A percentile compares a stretch with the other conserved stretches of the same genome.
These are phyloP conservation scores for Episyrphus balteatus DNA, from an alignment of 1,140 invertebrate species.

Conservation along the genomic window DNA sequence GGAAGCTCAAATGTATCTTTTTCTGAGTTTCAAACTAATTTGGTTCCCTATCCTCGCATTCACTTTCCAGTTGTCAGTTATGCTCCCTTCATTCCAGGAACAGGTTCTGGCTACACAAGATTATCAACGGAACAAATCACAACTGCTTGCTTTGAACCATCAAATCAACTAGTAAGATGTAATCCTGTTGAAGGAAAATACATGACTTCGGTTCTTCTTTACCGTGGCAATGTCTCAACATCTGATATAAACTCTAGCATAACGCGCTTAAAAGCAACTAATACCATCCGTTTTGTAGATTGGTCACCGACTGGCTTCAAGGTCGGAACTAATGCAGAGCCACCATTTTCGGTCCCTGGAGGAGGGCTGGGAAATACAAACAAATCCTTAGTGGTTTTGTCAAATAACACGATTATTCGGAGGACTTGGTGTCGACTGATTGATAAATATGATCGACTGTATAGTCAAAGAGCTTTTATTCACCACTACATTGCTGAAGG, in stretches of 20 bases:
- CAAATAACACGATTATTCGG: conserved; percentile 41
- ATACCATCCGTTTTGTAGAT: conserved; percentile 48
- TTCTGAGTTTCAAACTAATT: conserved; percentile 55
- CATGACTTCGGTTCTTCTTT: conserved; percentile 49
- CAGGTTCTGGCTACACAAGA: conserved; percentile 46
- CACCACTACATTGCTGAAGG: conserved; percentile 51
- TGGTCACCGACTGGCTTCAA: conserved; percentile 69
- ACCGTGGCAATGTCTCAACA: conserved; percentile 52
- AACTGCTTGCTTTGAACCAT: conserved; percentile 21
- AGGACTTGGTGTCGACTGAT: conserved; percentile 27
- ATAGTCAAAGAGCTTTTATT: conserved; percentile 26
- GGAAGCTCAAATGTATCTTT: conserved; percentile 62
- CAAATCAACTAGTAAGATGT: conserved; percentile 46
- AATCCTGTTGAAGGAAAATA: conserved; percentile 46
- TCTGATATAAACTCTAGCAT: conserved; percentile 66
- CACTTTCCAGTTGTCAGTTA: conserved; percentile 59
- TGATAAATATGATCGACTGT: conserved; percentile 28
- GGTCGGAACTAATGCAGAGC: conserved; percentile 54
- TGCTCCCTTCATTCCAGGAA: conserved; percentile 48
- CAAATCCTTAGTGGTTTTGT: conserved; percentile 31
- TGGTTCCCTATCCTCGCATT: conserved; percentile 54
- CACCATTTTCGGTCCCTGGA: conserved; percentile 54
- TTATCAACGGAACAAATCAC: conserved; percentile 40
- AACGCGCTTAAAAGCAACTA: conserved; percentile 51
- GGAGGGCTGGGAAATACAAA: conserved; percentile 53